A percentile compares a stretch with the other conserved stretches of the same genome.
phyloP scores from a whole-genome alignment of 2,113 vertebrate species.

The Tachysurus vachellii region DNA sequence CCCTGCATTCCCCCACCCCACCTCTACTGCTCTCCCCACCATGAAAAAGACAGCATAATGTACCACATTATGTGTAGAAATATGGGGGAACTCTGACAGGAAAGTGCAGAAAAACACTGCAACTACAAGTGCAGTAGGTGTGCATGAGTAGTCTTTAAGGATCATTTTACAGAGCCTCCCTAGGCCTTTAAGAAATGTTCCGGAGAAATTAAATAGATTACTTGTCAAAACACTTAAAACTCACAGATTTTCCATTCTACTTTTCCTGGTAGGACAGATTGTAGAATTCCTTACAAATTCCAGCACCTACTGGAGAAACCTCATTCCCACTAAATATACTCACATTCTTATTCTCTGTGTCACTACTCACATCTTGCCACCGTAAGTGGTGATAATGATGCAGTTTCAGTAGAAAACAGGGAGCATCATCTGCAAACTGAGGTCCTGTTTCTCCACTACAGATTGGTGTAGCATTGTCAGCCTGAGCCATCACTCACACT shows the following conservation, averaged over 20 bases:
- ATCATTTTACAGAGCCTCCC: not conserved
- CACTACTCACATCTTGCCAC: not conserved
- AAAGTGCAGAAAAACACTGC: slow-evolving; percentile 32
- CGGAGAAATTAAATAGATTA: not conserved
- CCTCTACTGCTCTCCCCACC: not conserved
- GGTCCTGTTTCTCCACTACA: not conserved
- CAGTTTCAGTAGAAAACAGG: not conserved
- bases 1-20: not conserved
- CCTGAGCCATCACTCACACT: not conserved
- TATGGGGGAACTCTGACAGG: slow-evolving; percentile 35
- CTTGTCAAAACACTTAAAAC: not conserved
- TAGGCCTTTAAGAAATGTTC: not conserved
- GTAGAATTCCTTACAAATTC: not conserved
- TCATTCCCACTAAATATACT: not conserved
- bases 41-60: slow-evolving; percentile 39
- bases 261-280: not conserved
- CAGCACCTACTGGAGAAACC: too few relatives aligned
- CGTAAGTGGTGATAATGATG: not conserved
- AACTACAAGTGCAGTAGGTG: slow-evolving; percentile 1
- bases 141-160: slow-evolving; percentile 6
- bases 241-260: not conserved
- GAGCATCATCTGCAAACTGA: not conserved
- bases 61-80: slow-evolving; percentile 26
- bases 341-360: not conserved
- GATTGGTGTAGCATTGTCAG: not conserved